Evolutionary conservation across 53 echinoderm and acorn worm genomes (phyloP).

Genomic region (Actinopyga echinites): DNA sequence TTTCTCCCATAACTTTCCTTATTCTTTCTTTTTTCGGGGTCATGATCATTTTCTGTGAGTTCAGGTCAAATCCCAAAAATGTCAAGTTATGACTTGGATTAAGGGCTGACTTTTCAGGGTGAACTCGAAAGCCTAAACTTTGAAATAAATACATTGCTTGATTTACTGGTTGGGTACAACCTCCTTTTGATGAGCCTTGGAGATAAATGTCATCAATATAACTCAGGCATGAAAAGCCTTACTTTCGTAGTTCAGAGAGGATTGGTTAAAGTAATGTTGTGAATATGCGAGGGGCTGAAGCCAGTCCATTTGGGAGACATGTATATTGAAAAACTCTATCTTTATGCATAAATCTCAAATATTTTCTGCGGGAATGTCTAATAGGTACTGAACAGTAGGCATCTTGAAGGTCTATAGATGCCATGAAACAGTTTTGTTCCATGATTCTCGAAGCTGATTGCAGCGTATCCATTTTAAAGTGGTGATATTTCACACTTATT

Average conservation of each 20-base stretch:
- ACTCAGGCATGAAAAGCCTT: not conserved
- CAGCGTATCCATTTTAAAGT: too few species aligned
- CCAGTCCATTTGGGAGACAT: constrained; percentile 34
- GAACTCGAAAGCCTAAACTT: not conserved
- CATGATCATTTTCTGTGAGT: not conserved
- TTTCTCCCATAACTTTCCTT: not conserved
- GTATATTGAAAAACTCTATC: constrained; percentile 11
- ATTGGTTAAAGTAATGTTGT: constrained; percentile 12
- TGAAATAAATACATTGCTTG: not conserved
- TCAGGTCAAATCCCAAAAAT: too few species aligned
- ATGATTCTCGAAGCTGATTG: not conserved
- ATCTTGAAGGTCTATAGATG: too few species aligned
- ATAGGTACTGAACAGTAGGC: constrained; percentile 16
- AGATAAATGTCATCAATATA: constrained; percentile 27
- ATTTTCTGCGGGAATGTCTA: not conserved
- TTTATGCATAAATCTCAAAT: constrained; percentile 1
- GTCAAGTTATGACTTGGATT: not conserved
- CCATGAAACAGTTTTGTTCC: constrained; percentile 12
- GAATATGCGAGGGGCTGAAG: constrained; percentile 1
- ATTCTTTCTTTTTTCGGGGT: not conserved
- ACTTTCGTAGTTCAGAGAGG: constrained; percentile 8
- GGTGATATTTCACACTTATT: constrained; percentile 12
- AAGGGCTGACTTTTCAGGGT: not conserved
- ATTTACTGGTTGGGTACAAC: not conserved
- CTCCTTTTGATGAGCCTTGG: not conserved